Evolutionary conservation across 2,113 vertebrate species (phyloP).

Genomic region (Thunnus maccoyii): DNA sequence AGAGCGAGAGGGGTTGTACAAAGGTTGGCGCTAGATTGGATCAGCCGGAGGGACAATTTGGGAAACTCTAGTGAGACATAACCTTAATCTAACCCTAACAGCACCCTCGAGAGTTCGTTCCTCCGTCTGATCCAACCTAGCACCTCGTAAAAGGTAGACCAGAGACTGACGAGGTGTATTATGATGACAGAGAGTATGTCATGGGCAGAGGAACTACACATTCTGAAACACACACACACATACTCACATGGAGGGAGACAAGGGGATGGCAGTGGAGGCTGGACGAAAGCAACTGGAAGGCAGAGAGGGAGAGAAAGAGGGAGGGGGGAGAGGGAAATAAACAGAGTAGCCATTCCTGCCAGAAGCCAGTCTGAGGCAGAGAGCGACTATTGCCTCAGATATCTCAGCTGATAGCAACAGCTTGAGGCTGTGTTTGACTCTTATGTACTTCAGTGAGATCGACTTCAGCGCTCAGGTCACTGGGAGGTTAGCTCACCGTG

Average conservation of each 20-base stretch:
- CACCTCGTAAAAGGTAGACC: neutral
- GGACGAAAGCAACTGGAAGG: constrained; percentile 39
- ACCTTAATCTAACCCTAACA: too few relatives aligned
- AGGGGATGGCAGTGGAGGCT: constrained; percentile 25
- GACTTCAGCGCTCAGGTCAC: neutral
- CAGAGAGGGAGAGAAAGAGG: constrained; percentile 20
- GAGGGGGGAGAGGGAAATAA: constrained; percentile 46
- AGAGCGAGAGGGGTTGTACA: neutral
- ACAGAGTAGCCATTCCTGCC: constrained; percentile 42
- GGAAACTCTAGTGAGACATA: too few relatives aligned
- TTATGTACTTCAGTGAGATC: constrained; percentile 2
- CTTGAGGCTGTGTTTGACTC: constrained; percentile 6
- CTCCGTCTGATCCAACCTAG: too few relatives aligned
- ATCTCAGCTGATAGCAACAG: constrained; percentile 9
- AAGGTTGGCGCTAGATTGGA: neutral
- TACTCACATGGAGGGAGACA: constrained; percentile 3
- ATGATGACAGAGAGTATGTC: constrained; percentile 17
- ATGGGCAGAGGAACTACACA: constrained; percentile 26
- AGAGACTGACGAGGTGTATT: constrained; percentile 8
- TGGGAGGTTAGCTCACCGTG: neutral
- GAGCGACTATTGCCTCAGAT: constrained; percentile 8
- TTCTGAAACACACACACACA: neutral
- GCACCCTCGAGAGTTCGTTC: too few relatives aligned
- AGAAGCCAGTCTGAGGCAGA: constrained; percentile 60
- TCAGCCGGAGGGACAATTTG: too few relatives aligned